Evolutionary conservation across 2,888 invertebrate species (phyloP).

Genomic region (Nebria salina): DNA sequence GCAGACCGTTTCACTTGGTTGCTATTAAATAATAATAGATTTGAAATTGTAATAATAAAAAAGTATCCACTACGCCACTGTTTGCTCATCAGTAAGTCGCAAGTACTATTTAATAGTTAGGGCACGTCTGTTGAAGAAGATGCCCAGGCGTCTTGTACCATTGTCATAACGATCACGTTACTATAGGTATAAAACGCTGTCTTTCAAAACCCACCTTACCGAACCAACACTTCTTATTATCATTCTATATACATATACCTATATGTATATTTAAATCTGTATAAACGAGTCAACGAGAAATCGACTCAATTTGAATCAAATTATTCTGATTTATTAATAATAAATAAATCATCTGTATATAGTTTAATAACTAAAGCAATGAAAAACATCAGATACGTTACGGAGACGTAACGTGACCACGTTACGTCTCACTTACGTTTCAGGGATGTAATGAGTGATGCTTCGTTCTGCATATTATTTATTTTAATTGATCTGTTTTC

Average conservation of each 20-base stretch:
- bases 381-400: too few species aligned
- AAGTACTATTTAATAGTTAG: conserved; percentile 16
- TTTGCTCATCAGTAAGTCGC: conserved; percentile 8
- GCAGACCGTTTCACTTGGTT: too few species aligned
- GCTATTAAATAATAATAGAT: neutral
- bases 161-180: conserved; percentile 22
- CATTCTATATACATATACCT: conserved; percentile 4
- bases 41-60: neutral
- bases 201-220: conserved; percentile 18
- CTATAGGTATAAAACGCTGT: conserved; percentile 3
- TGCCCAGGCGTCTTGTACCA: conserved; percentile 20
- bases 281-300: neutral
- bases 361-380: too few species aligned
- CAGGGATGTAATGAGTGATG: too few species aligned
- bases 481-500: too few species aligned
- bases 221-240: conserved; percentile 9
- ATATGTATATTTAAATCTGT: conserved; percentile 12
- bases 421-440: too few species aligned
- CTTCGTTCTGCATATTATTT: too few species aligned
- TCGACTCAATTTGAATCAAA: neutral
- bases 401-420: too few species aligned
- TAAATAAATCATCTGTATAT: too few species aligned
- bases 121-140: conserved; percentile 19
- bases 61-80: conserved; percentile 4
- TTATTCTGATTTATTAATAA: neutral